A percentile compares a stretch with the other conserved stretches of the same genome.
phyloP scores from a whole-genome alignment of 2,888 invertebrate species.

The Chymomyza fuscimana region DNA sequence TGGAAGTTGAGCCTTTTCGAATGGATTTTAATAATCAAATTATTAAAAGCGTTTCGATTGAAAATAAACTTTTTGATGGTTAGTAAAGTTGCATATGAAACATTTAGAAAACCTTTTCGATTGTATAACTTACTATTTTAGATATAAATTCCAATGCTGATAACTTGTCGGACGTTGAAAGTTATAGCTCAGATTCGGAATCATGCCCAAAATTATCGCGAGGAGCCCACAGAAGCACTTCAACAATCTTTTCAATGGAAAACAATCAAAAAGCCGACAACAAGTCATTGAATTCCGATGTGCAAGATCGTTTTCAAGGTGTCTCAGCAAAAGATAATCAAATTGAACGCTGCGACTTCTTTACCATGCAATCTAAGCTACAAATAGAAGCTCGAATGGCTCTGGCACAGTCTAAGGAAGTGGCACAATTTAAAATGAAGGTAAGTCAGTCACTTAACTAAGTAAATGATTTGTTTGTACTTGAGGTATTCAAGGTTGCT shows the following conservation, averaged over 20 bases:
- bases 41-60: not conserved
- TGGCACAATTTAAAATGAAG: constrained; percentile 40
- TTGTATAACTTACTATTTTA: not conserved
- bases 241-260: not conserved
- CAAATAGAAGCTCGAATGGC: constrained; percentile 41
- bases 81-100: not conserved
- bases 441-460: not conserved
- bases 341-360: constrained; percentile 13
- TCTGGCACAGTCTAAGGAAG: constrained; percentile 38
- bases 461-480: too few species aligned
- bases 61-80: constrained; percentile 9
- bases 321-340: not conserved
- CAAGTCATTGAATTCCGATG: not conserved
- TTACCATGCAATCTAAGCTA: constrained; percentile 39
- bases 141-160: not conserved
- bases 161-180: not conserved
- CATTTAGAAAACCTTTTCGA: not conserved
- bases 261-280: not conserved
- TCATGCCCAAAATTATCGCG: constrained; percentile 4
- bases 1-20: not conserved
- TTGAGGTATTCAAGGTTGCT: not conserved
- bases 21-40: not conserved
- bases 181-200: constrained; percentile 9
- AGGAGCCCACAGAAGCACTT: not conserved
- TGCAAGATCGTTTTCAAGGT: not conserved